A percentile compares a stretch with the other conserved stretches of the same genome.
These are phyloP conservation scores for Drosophila guanche DNA, from an alignment of 1,140 invertebrate species.

Conservation along the genomic window DNA sequence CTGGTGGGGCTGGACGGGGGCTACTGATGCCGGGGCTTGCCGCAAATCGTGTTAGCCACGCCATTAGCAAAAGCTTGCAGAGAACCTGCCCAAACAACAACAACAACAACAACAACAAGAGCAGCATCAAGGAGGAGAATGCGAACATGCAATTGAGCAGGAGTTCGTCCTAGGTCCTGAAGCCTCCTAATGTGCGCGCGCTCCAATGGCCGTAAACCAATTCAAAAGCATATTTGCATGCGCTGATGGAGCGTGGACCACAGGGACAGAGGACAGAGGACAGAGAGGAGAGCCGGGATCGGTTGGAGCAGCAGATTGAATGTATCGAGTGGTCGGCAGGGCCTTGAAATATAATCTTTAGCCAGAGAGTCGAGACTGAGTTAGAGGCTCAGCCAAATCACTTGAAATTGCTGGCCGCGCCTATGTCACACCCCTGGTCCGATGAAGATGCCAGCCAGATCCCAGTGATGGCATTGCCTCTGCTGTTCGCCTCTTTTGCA, in stretches of 20 bases:
- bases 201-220: conserved; percentile 76
- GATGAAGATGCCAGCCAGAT: conserved; percentile 41
- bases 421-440: conserved; percentile 30
- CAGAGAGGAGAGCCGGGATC: neutral
- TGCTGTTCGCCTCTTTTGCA: conserved; percentile 43
- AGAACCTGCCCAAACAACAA: conserved; percentile 48
- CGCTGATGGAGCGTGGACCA: conserved; percentile 65
- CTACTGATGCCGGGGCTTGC: conserved; percentile 21
- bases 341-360: conserved; percentile 74
- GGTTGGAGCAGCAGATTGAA: conserved; percentile 4
- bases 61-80: conserved; percentile 76
- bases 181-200: conserved; percentile 55
- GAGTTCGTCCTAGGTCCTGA: conserved; percentile 9
- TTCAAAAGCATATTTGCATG: conserved; percentile 81
- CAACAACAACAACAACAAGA: conserved; percentile 23
- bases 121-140: conserved; percentile 8
- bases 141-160: conserved; percentile 28
- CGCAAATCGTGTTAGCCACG: conserved; percentile 79
- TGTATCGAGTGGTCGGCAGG: conserved; percentile 45
- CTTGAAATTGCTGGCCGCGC: conserved; percentile 50
- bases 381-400: conserved; percentile 51
- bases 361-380: conserved; percentile 38
- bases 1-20: no score
- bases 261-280: conserved; percentile 21
- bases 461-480: conserved; percentile 5